Evolutionary conservation across 92 coral and sea anemone species (phyloP).

Genomic region (Epizoanthus ramosus): DNA sequence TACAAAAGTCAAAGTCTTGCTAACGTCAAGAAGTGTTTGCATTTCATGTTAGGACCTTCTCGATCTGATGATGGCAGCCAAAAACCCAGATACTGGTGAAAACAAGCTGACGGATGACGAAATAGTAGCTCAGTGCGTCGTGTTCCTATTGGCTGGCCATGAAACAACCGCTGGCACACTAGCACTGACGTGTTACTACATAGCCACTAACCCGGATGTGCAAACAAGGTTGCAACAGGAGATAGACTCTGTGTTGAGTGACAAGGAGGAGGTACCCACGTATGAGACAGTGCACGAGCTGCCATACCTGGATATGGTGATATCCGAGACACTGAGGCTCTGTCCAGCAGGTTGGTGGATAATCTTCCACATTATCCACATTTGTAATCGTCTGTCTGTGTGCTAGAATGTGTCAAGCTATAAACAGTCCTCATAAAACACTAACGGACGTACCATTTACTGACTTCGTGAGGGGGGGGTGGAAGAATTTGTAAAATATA

Average conservation of each 20-base stretch:
- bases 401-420: neutral
- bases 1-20: too few species aligned
- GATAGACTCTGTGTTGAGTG: constrained; percentile 54
- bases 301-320: constrained; percentile 64
- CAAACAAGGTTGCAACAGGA: constrained; percentile 56
- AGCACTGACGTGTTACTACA: constrained; percentile 40
- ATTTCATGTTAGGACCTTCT: constrained; percentile 42
- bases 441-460: too few species aligned
- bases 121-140: constrained; percentile 62
- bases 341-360: constrained; percentile 45
- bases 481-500: too few species aligned
- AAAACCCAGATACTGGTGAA: constrained; percentile 24
- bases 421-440: neutral
- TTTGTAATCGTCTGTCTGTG: too few species aligned
- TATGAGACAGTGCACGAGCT: constrained; percentile 53
- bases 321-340: constrained; percentile 61
- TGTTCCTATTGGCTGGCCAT: constrained; percentile 58
- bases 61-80: constrained; percentile 52
- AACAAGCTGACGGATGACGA: constrained; percentile 59
- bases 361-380: too few species aligned
- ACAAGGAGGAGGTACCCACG: constrained; percentile 40
- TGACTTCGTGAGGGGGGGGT: too few species aligned
- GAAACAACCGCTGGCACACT: constrained; percentile 61
- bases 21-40: neutral
- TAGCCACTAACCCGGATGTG: constrained; percentile 59